A percentile compares a stretch with the other conserved stretches of the same genome.
phyloP scores from a whole-genome alignment of 2,797 vertebrate species.

The Cottoperca gobio region DNA sequence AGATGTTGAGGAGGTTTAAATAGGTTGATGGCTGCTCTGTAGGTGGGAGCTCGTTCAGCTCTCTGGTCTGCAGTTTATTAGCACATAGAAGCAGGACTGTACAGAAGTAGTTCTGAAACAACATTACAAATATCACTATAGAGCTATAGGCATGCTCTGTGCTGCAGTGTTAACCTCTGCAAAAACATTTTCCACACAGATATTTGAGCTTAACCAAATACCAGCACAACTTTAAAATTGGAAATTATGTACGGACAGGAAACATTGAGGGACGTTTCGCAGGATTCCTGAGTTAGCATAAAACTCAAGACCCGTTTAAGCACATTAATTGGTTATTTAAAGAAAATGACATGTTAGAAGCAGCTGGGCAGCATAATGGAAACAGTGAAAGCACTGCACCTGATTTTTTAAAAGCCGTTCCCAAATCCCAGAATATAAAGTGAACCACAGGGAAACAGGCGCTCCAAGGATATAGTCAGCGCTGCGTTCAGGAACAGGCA shows the following conservation, averaged over 20 bases:
- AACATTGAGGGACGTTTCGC: constrained; percentile 73
- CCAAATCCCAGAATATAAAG: constrained; percentile 27
- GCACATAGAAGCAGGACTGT: constrained; percentile 19
- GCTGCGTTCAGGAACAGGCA: constrained; percentile 39
- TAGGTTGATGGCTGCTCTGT: constrained; percentile 30
- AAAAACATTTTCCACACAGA: constrained; percentile 69
- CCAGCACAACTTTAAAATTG: constrained; percentile 60
- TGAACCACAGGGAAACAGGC: constrained; percentile 41
- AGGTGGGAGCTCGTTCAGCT: constrained; percentile 51
- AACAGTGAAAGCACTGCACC: constrained; percentile 52
- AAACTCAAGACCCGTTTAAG: constrained; percentile 63
- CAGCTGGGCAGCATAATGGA: constrained; percentile 46
- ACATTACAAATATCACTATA: constrained; percentile 44
- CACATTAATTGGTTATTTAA: constrained; percentile 74
- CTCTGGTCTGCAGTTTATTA: constrained; percentile 38
- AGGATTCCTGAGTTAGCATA: constrained; percentile 72
- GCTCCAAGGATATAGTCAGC: constrained; percentile 30
- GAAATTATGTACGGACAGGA: constrained; percentile 71
- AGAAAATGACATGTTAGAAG: constrained; percentile 37
- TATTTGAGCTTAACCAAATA: constrained; percentile 78
- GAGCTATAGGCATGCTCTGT: constrained; percentile 28
- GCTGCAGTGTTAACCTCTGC: constrained; percentile 54
- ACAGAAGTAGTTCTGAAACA: constrained; percentile 48
- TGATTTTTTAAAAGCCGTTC: constrained; percentile 46
- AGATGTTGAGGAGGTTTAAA: constrained; percentile 3